Base-by-base conservation (phyloP, 2,888 invertebrate genomes). In the Plagodis dolabraria region DNA sequence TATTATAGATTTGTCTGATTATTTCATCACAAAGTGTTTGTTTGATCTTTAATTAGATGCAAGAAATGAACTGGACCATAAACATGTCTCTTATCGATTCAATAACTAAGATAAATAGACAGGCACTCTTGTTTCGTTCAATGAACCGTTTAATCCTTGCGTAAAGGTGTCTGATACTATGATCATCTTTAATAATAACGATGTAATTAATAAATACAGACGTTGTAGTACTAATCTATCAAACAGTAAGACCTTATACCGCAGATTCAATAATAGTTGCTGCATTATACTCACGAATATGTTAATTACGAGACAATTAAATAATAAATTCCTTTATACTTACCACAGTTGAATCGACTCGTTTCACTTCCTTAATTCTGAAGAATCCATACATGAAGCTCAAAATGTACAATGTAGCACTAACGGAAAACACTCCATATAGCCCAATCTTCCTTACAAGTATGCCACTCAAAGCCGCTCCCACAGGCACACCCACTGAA, bases 381-480 rank as follows among this genome's bases (percentile, higher is more conserved):
- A 95, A 94, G 70, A 95, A 93, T 0, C 96, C 97, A 72, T 97
- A 97, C 58, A 95, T 86, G 74, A 97, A 95, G 61, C 96, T 95
- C 64, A 97, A 80, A 36, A 96, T 84, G 79, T 97, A 97, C 70
- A 97, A 91, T 4, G 94, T 93, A 0, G 96, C 96, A 70, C 97
- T 96, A 61, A 96, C 94, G 6, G 96, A 94, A 79, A 97, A 97
- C 10, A 97, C 96, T 47, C 97, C 97, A 75, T 97, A 97, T 76
- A 97, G 95, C 0, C 97, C 96, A 59, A 97, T 95, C 84, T 96
- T 93, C 79, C 94, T 92, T 75, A 95, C 89, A 67, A 98, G 89
- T 54, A 97, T 94, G 0, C 98, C 98, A 77, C 97, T 97, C 5
- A 97, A 90, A 6, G 97, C 97, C 76, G 97, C 96, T n/a, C 98